Base-by-base conservation (phyloP, 2,797 vertebrate genomes). In the Mormyrus hasselquistii region DNA sequence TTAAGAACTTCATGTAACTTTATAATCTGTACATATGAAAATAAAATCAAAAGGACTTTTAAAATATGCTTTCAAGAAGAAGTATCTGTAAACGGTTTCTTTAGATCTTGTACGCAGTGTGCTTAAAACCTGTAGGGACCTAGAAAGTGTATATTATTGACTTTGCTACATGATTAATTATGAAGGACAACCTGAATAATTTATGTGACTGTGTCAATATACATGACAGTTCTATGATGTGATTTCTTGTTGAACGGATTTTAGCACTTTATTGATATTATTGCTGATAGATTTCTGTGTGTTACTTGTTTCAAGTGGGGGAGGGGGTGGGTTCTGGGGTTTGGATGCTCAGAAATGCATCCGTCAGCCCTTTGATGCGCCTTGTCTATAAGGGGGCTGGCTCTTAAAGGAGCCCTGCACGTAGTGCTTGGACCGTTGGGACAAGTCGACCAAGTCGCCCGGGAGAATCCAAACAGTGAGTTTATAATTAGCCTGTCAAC, bases 401-500 rank as follows among this genome's bases (percentile, higher is more conserved):
- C 91, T 92, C 90, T 90, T 34, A 59, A 92, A 49, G 91, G 88
- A 90, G 90, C 86, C 92, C 59, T 90, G 50, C 49, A 90, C 52
- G 90, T 90, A 88, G 50, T 87, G 52, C 87, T 84, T 90, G 90
- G 92, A 94, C 91, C 94, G 94, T 93, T 87, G 90, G 92, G 91
- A 93, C 92, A 94, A 88, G 94, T 93, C 91, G 91, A 93, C 90
- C 88, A 88, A 90, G 92, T 89, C 73, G 89, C 90, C 86, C n/a
- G 59, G 91, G 91, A 93, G 91, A 94, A 94, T 90, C 90, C 87
- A 89, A 92, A 65, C 89, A 55, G 88, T 88, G 91, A 52, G 93
- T 92, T 95, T 95, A 92, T 95, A 95, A 96, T 96, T 94, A 95
- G 92, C 86, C 88, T 94, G 94, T 95, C 94, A 92, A 85, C 47